Percentiles rank a stretch among this genome's conserved stretches.
Evolutionary conservation across 1,140 invertebrate species (phyloP).

Genomic region (Dendrolimus punctatus): DNA sequence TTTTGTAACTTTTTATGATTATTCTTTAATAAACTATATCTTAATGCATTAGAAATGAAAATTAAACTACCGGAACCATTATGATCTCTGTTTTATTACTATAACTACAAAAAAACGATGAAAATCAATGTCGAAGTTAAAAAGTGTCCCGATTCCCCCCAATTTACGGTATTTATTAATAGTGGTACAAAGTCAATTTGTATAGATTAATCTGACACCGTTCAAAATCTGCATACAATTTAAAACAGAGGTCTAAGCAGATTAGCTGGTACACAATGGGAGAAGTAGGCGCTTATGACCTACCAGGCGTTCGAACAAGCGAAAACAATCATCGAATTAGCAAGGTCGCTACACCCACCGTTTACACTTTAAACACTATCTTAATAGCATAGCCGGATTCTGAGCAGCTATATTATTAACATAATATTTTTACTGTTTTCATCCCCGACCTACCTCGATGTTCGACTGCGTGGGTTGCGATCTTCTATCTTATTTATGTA

Average conservation of each 20-base stretch:
- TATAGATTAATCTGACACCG: conserved; percentile 15
- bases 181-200: conserved; percentile 11
- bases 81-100: no score
- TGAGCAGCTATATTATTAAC: background rate
- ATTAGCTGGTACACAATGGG: conserved; percentile 25
- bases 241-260: conserved; percentile 25
- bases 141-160: no score
- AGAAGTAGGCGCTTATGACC: conserved; percentile 23
- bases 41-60: no score
- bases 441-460: conserved; percentile 38
- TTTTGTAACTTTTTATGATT: no score
- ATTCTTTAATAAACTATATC: no score
- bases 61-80: no score
- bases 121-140: no score
- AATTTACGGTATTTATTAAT: background rate
- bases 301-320: conserved; percentile 25
- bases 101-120: no score
- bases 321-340: conserved; percentile 35
- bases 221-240: conserved; percentile 27
- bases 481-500: conserved; percentile 50
- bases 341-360: conserved; percentile 12
- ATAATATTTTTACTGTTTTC: conserved; percentile 13
- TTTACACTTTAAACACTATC: no score
- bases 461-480: conserved; percentile 18
- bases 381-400: no score